These are phyloP conservation scores for Neotoma lepida DNA, from an alignment of 2,113 vertebrate species.

Conservation along the genomic window DNA sequence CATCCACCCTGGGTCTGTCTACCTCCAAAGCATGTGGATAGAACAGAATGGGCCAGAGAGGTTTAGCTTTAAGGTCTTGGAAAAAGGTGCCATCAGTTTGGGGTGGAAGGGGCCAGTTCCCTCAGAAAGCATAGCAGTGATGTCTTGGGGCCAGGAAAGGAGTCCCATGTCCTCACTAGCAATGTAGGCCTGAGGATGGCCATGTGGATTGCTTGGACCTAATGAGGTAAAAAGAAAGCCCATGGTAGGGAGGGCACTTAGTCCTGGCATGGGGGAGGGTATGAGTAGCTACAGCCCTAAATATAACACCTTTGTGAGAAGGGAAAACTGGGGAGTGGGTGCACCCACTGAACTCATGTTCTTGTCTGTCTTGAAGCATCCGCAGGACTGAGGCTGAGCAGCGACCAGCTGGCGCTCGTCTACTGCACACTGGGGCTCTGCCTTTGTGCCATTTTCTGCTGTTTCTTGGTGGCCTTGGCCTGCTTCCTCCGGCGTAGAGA, in stretches of 20 bases:
- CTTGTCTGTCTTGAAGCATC: neutral
- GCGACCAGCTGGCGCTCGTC: constrained; percentile 79
- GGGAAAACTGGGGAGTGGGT: neutral
- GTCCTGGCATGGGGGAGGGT: no score
- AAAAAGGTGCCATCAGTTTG: neutral
- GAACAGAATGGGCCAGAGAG: neutral
- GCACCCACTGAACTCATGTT: neutral
- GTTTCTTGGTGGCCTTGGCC: constrained; percentile 85
- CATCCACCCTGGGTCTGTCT: neutral
- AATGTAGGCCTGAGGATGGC: no score
- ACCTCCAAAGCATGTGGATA: neutral
- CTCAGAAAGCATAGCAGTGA: neutral
- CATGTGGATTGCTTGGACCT: neutral
- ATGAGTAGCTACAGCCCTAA: neutral
- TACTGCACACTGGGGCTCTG: constrained; percentile 87
- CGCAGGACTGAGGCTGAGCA: constrained; percentile 55
- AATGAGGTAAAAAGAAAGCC: neutral
- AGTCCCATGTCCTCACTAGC: neutral
- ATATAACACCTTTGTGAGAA: no score
- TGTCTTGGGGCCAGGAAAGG: neutral
- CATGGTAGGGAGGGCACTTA: neutral
- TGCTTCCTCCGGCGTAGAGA: constrained; percentile 83
- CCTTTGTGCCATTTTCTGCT: constrained; percentile 83
- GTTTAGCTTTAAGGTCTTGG: neutral
- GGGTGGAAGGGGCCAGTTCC: neutral